Evolutionary conservation across 2,797 vertebrate genomes (phyloP).

Genomic region (Sebastes iracundus): DNA sequence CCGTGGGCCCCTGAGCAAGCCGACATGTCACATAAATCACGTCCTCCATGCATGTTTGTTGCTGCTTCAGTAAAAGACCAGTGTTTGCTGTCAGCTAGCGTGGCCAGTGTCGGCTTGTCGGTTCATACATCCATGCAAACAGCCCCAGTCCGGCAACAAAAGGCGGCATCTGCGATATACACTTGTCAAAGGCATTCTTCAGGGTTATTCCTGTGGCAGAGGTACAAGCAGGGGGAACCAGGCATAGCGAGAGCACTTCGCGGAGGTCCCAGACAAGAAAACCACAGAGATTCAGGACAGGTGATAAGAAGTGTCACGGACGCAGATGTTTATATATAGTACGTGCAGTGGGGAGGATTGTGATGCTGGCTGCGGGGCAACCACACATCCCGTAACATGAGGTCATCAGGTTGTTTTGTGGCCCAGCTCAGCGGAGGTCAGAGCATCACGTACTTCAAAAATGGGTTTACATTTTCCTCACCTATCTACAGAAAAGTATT

Average conservation of each 20-base stretch:
- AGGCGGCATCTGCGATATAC: conserved; percentile 73
- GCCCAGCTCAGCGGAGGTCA: conserved; percentile 23
- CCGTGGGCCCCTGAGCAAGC: conserved; percentile 47
- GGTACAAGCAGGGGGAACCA: conserved; percentile 64
- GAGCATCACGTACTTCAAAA: not conserved
- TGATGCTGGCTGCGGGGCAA: conserved; percentile 24
- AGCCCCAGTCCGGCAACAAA: conserved; percentile 70
- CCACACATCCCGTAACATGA: conserved; percentile 28
- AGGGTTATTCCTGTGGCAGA: conserved; percentile 65
- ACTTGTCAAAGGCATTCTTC: conserved; percentile 81
- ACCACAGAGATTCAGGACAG: conserved; percentile 69
- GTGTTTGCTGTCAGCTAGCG: conserved; percentile 63
- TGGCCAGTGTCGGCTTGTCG: conserved; percentile 78
- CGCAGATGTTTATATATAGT: conserved; percentile 80
- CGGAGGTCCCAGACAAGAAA: conserved; percentile 72
- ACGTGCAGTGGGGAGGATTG: conserved; percentile 66
- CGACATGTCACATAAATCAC: conserved; percentile 78
- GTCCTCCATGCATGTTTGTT: conserved; percentile 75
- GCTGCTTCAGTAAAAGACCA: conserved; percentile 55
- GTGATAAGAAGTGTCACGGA: conserved; percentile 76
- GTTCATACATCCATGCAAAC: conserved; percentile 71
- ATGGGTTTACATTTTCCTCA: not conserved
- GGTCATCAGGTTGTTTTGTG: conserved; percentile 42
- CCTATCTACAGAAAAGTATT: not conserved
- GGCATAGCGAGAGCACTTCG: conserved; percentile 60